Evolutionary conservation across 2,888 invertebrate genomes (phyloP).

Genomic region (Cordylochernes scorpioides): DNA sequence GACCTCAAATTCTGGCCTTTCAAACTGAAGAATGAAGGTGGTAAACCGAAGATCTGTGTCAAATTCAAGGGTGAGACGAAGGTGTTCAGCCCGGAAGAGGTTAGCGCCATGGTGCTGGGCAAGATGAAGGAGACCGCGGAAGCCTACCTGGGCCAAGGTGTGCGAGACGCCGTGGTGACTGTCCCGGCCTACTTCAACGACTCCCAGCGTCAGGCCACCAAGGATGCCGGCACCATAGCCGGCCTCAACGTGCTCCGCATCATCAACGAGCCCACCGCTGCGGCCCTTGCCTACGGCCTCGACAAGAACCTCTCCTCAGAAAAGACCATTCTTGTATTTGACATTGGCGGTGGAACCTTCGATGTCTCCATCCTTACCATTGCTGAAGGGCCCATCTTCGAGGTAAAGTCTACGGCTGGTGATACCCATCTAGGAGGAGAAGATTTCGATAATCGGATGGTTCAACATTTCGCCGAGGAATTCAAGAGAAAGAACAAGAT

Average conservation of each 20-base stretch:
- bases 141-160: slow-evolving; percentile 33
- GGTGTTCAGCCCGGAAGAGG: slow-evolving; percentile 38
- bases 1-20: slow-evolving; percentile 67
- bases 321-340: too few species aligned
- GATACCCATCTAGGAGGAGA: too few species aligned
- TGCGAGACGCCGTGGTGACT: slow-evolving; percentile 43
- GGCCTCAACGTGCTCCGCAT: too few species aligned
- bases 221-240: too few species aligned
- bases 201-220: too few species aligned
- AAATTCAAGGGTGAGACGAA: slow-evolving; percentile 22
- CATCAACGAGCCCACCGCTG: too few species aligned
- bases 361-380: slow-evolving; percentile 27
- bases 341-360: too few species aligned
- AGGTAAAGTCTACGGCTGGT: too few species aligned
- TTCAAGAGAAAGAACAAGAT: slow-evolving; percentile 32
- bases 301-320: slow-evolving; percentile 25
- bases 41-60: slow-evolving; percentile 18
- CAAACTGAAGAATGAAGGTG: slow-evolving; percentile 35
- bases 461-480: slow-evolving; percentile 39
- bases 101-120: slow-evolving; percentile 44
- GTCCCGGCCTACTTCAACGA: too few species aligned
- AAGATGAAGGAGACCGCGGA: too few species aligned
- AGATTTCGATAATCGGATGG: too few species aligned
- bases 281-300: slow-evolving; percentile 20
- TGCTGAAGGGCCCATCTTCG: too few species aligned